Conservation (phyloP, 2,113 vertebrate genomes). For the Corythoichthys intestinalis region DNA sequence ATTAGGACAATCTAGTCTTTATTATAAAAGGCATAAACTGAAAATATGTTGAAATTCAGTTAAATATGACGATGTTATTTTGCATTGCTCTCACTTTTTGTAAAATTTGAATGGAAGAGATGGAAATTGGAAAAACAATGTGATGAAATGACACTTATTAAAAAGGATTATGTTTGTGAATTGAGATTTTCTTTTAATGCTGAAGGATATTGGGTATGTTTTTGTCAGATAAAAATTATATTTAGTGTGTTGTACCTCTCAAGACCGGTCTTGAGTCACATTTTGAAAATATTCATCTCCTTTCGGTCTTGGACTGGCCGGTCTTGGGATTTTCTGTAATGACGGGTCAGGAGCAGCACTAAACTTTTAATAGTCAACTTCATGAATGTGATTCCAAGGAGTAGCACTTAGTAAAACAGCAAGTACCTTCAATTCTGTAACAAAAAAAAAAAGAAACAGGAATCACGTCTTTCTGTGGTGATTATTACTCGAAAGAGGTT, state of each 20-base stretch:
- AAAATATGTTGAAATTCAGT: background rate
- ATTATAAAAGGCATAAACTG: background rate
- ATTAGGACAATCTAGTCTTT: background rate
- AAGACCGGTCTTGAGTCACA: background rate
- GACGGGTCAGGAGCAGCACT: too few species aligned
- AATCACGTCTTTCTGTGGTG: too few species aligned
- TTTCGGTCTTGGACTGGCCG: too few species aligned
- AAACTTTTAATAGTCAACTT: too few species aligned
- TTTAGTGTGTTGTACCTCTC: background rate
- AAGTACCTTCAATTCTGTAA: too few species aligned
- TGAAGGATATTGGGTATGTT: background rate
- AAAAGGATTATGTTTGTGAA: background rate
- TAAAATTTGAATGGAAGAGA: background rate
- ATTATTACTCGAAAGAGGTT: too few species aligned
- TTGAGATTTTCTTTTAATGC: background rate
- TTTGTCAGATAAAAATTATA: background rate
- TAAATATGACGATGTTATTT: background rate
- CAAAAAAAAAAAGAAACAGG: too few species aligned
- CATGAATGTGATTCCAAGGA: too few species aligned
- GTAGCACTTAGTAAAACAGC: too few species aligned
- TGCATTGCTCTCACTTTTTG: background rate
- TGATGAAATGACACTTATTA: background rate
- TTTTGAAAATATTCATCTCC: too few species aligned
- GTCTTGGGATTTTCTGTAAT: too few species aligned
- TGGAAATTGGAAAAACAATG: background rate